Evolutionary conservation across 2,113 vertebrate species (phyloP).

Genomic region (Copsychus sechellarum): DNA sequence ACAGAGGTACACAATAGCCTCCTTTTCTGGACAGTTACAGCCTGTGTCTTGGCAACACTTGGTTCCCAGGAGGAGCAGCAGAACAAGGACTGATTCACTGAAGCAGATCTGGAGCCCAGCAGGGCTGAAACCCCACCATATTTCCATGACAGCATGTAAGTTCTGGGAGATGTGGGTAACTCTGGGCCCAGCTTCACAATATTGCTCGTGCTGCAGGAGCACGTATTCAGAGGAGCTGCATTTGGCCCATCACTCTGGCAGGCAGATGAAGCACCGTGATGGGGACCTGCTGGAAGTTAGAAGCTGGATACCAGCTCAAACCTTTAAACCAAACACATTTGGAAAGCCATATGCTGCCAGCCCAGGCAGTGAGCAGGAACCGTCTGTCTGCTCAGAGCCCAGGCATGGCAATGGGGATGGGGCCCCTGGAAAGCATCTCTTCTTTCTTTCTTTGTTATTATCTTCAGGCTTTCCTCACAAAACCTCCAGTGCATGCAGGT

Average conservation of each 20-base stretch:
- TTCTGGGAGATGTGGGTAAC: neutral
- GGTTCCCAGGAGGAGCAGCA: neutral
- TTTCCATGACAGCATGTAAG: neutral
- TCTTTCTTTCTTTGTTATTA: neutral
- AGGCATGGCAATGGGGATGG: neutral
- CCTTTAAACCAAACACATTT: conserved; percentile 13
- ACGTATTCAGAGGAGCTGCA: neutral
- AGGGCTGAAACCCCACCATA: neutral
- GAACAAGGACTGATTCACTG: neutral
- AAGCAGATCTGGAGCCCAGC: neutral
- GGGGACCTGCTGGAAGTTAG: conserved; percentile 26
- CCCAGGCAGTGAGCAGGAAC: conserved; percentile 17
- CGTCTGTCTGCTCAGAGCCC: conserved; percentile 35
- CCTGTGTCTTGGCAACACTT: neutral
- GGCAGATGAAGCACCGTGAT: neutral
- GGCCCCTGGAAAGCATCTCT: neutral
- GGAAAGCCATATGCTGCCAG: conserved; percentile 2
- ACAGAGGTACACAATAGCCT: neutral
- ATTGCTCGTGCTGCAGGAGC: neutral
- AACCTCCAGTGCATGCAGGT: neutral
- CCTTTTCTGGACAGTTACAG: neutral
- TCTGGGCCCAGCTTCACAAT: neutral
- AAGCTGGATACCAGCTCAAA: conserved; percentile 9
- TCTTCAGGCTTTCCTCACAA: neutral
- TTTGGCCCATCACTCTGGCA: conserved; percentile 38